Percentiles rank a stretch among this genome's conserved stretches.
Evolutionary conservation across 2,797 vertebrate species (phyloP).

Genomic region (Cynopterus sphinx): DNA sequence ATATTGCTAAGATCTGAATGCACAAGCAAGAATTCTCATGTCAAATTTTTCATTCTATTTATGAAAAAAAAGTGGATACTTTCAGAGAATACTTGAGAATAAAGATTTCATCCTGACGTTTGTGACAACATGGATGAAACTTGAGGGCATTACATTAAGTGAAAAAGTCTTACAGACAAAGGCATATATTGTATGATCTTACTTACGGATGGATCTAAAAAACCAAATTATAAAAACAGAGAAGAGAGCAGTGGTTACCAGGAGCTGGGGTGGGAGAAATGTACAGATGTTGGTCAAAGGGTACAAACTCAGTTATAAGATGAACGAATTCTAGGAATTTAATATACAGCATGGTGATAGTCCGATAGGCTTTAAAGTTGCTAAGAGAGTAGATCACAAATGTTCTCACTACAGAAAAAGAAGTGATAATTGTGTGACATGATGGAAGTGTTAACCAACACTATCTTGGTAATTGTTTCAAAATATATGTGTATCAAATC

Average conservation of each 20-base stretch:
- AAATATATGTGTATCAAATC: not conserved
- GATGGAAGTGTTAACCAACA: not conserved
- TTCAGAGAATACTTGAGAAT: constrained; percentile 9
- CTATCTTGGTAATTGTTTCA: not conserved
- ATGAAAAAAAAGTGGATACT: not conserved
- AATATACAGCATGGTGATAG: not conserved
- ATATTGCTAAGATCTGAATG: not conserved
- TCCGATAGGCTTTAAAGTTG: not conserved
- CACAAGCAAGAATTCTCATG: constrained; percentile 7
- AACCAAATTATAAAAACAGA: not conserved
- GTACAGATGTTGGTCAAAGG: not conserved
- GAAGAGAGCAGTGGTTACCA: not conserved
- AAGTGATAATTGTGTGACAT: not conserved
- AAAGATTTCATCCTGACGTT: not conserved
- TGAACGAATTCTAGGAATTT: not conserved
- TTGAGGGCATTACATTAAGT: not conserved
- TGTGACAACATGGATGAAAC: not conserved
- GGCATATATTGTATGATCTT: not conserved
- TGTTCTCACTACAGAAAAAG: not conserved
- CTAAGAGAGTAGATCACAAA: not conserved
- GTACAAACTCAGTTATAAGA: not conserved
- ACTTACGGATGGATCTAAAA: not conserved
- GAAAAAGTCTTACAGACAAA: not conserved
- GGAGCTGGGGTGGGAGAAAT: not conserved
- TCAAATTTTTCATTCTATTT: not conserved